phyloP scores from a whole-genome alignment of 2,888 invertebrate genomes.

The Chorisops tibialis region DNA sequence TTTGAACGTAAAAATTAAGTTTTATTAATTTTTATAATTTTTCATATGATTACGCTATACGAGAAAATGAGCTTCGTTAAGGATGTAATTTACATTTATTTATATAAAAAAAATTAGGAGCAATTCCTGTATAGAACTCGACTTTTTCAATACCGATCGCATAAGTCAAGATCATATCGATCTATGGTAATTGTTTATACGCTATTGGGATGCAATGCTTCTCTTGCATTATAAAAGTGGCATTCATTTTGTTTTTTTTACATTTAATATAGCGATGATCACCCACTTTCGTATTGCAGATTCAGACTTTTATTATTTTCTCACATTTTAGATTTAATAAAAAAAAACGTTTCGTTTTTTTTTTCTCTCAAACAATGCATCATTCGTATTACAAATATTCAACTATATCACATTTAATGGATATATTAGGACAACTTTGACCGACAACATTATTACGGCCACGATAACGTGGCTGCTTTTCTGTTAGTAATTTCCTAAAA shows the following conservation, averaged over 20 bases:
- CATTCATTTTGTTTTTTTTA: too few species aligned
- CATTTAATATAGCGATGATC: too few species aligned
- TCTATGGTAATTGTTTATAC: too few species aligned
- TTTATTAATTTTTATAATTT: neutral
- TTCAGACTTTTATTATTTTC: neutral
- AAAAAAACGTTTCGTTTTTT: neutral
- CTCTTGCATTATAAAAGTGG: too few species aligned
- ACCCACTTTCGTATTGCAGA: neutral
- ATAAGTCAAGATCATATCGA: too few species aligned
- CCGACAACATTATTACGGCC: slow-evolving; percentile 55
- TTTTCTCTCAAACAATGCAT: too few species aligned
- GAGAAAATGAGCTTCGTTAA: neutral
- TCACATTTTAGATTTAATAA: neutral
- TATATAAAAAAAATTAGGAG: neutral
- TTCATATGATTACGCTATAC: neutral
- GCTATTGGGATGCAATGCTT: too few species aligned
- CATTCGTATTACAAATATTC: slow-evolving; percentile 71
- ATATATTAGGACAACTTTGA: slow-evolving; percentile 89
- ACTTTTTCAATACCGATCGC: too few species aligned
- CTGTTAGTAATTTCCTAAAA: slow-evolving; percentile 85
- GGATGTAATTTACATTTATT: neutral
- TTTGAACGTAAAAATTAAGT: neutral
- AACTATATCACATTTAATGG: slow-evolving; percentile 93
- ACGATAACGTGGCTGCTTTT: slow-evolving; percentile 67
- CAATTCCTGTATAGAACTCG: too few species aligned